Base-by-base conservation (phyloP, 2,113 vertebrate genomes). In the Diadophis punctatus region DNA sequence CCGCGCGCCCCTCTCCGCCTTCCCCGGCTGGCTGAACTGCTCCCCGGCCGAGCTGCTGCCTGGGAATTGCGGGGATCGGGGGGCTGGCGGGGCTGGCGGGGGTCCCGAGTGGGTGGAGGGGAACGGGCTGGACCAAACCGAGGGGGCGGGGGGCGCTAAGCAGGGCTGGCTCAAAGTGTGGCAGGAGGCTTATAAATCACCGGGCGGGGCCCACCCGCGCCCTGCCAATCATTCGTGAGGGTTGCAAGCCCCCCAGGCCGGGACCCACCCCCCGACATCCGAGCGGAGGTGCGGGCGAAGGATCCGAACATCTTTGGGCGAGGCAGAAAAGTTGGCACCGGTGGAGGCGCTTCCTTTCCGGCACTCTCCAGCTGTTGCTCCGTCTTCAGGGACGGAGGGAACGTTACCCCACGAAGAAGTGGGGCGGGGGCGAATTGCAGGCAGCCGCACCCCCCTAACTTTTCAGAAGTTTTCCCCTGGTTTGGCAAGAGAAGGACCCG, bases 1-100 rank as follows among this genome's bases (percentile, higher is more conserved):
- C 48, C 43, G 46, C 43, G 48, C 48, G 85, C 9, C 46, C 85
- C 10, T 49, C 85, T 14, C 46, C 4, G 43, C 85, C 85, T 48
- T 25, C 0, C 43, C 48, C 23, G 85, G 85, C 3, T 46, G 43
- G 43, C 46, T 11, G 0, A 16, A 0, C 18, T 3, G 27, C 9
- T 11, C 23, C 27, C 63, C 90, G 2, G 63, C 30, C 12, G 30
- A 16, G 30, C 60, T 12, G 27, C 27, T 27, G 30, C 60, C 30
- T 34, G 63, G 12, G 20, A 68, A 56, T 56, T 9, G 25, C 88
- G 8, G 14, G 27, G 14, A 9, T 8, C 6, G 30, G 91, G 86
- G 90, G 6, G 5, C 3, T 1, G 68, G 16, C 1, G 2, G 16
- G 6, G 6, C 9, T 1, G 63, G n/a, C 1, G 6, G 16, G 16